Evolutionary conservation across 2,888 invertebrate species (phyloP), one percentile per base, ranked within the genome.

Genomic region (Ectropis crepuscularia): DNA sequence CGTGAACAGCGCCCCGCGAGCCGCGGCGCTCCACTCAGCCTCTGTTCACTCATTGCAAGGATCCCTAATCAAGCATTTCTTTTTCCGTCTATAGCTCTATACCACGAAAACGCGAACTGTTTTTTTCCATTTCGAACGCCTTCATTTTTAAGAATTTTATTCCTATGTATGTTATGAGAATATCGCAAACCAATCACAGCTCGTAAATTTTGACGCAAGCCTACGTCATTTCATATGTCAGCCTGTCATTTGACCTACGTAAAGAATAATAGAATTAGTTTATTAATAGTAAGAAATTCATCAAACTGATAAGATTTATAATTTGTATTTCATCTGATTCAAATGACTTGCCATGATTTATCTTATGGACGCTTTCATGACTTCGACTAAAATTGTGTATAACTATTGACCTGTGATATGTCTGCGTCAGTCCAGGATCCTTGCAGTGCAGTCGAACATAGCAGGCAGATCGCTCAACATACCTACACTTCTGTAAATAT

Each of bases 11-110:
- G 28, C 58, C 47, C 58, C 51, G 55, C 12, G 54, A 45, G 38
- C 53, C 41, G 67, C 63, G 73, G 73, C 70, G 68, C 69, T 73
- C 64, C 67, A 79, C 68, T 75, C 78, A 82, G 85, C 85, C 86
- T 86, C 83, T 86, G 88, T 88, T 89, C 83, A 80, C 80, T 85
- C 84, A 82, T 86, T 87, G 86, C 80, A 79, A 88, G 88, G 87
- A 89, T 89, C 89, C 85, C 68, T 39, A 54, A n/a, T 37, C 43
- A 9, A n/a, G 50, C 38, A 45, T 7, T 42, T 28, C 41, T n/a
- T 6, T 5, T 16, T 11, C 11, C 0, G n/a, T 11, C 12, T 45
- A 43, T 11, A 39, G 5, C 0, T 4, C 0, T 6, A 8, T 6
- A 41, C 8, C 7, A 9, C 7, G 41, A 6, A 41, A 41, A 28